phyloP scores from a whole-genome alignment of 2,888 invertebrate species.

The Drosophila birchii region DNA sequence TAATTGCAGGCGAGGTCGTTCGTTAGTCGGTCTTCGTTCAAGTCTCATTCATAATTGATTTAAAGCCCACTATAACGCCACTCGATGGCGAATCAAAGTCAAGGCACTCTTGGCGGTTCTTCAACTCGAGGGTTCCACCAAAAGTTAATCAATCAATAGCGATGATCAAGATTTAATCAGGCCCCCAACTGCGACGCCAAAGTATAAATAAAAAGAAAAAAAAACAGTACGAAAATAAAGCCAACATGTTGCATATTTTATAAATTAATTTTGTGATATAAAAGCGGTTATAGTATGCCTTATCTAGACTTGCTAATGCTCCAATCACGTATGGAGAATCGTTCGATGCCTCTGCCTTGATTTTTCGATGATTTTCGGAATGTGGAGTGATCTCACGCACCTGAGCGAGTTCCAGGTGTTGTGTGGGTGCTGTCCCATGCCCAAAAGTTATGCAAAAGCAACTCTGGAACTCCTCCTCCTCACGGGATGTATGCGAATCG shows the following conservation, averaged over 20 bases:
- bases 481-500: conserved; percentile 8
- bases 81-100: conserved; percentile 46
- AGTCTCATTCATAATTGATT: conserved; percentile 38
- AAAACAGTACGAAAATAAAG: not conserved
- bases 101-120: conserved; percentile 39
- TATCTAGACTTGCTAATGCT: conserved; percentile 39
- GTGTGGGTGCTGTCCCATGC: conserved; percentile 11
- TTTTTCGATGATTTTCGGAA: not conserved
- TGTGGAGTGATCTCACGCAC: conserved; percentile 21
- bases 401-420: conserved; percentile 1
- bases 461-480: not conserved
- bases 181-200: conserved; percentile 26
- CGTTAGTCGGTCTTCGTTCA: conserved; percentile 31
- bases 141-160: conserved; percentile 30
- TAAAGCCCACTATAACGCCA: conserved; percentile 20
- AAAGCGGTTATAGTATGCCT: conserved; percentile 3
- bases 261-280: conserved; percentile 24
- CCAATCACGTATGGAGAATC: conserved; percentile 18
- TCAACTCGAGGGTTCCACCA: conserved; percentile 18
- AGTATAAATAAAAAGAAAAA: not conserved
- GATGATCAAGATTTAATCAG: conserved; percentile 26
- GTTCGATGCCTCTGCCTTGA: conserved; percentile 15
- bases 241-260: conserved; percentile 18
- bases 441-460: conserved; percentile 6
- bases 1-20: conserved; percentile 49